These are phyloP conservation scores for Mellivora capensis DNA, from an alignment of 2,113 vertebrate species.

Conservation along the genomic window DNA sequence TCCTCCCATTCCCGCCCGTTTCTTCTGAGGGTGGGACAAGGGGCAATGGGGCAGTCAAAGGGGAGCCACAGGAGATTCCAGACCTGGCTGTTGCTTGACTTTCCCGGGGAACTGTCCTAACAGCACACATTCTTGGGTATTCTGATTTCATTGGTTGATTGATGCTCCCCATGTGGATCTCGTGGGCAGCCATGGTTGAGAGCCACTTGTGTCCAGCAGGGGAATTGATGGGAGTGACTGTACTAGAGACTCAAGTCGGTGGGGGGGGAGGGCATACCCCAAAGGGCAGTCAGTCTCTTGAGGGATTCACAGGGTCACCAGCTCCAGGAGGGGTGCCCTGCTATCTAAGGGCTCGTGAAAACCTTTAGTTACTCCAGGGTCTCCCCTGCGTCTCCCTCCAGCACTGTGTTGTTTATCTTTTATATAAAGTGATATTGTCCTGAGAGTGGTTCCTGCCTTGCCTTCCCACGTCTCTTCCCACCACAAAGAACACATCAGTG, in stretches of 20 bases:
- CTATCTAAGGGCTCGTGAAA: too few relatives aligned
- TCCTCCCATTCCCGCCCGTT: not conserved
- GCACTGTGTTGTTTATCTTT: not conserved
- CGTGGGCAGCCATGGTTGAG: not conserved
- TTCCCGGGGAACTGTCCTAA: fast-evolving
- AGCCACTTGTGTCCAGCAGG: not conserved
- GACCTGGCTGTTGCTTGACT: fast-evolving
- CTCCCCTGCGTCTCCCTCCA: fast-evolving
- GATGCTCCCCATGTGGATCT: not conserved
- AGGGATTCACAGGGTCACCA: not conserved
- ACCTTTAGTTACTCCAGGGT: not conserved
- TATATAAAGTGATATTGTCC: not conserved
- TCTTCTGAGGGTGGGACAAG: not conserved
- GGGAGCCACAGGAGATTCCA: fast-evolving
- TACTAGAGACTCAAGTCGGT: too few relatives aligned
- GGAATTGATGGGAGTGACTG: not conserved
- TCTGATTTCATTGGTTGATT: not conserved
- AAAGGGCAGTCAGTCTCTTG: not conserved
- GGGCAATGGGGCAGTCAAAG: not conserved
- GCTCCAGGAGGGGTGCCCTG: not conserved
- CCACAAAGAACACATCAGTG: not conserved
- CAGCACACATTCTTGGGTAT: fast-evolving
- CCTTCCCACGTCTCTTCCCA: not conserved
- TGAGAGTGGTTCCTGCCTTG: not conserved
- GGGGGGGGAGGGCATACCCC: too few relatives aligned